Evolutionary conservation across 1,140 invertebrate genomes (phyloP), one percentile per base, ranked within the genome.

Genomic region (Aphaenogaster floridana): DNA sequence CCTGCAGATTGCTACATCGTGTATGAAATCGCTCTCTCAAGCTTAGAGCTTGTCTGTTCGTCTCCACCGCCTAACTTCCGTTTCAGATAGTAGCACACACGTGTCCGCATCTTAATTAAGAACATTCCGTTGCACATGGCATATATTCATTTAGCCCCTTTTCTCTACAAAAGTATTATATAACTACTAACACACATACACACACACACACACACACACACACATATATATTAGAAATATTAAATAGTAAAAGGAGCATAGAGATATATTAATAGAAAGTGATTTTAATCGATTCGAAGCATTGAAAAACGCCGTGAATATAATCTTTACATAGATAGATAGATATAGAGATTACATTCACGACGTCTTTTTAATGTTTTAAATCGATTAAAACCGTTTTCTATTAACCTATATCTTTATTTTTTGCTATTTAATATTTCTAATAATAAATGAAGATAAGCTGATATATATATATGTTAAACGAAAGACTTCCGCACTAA

Each of bases 41-140:
- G 77, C 71, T 59, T 66, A 69, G 61, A 83, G 64, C 48, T 77
- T 42, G 57, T 54, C 52, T 64, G 66, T 52, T 81, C 69, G 57
- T 50, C 59, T 52, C 52, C 84, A 63, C 66, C 69, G 72, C 5
- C 52, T n/a, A 39, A 34, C n/a, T 64, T 52, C 74, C 54, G 72
- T 84, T 61, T 72, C 34, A 54, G 85, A 78, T 79, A 87, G 71
- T 68, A 64, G 79, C 59, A 61, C 68, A 17, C 74, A 39, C 79
- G 34, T 39, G 85, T 78, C 50, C 61, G 63, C 57, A 28, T 57
- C 85, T 87, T 89, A 90, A 90, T 90, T 87, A 79, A 87, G 45
- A 76, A 86, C 78, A 71, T 84, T 76, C 72, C 28, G 54, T 9
- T 48, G 59, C 48, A 21, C 17, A 17, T 28, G 28, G 57, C 9